A percentile compares a stretch with the other conserved stretches of the same genome.
Evolutionary conservation across 2,888 invertebrate species (phyloP).

Genomic region (Catotricha subobsoleta): DNA sequence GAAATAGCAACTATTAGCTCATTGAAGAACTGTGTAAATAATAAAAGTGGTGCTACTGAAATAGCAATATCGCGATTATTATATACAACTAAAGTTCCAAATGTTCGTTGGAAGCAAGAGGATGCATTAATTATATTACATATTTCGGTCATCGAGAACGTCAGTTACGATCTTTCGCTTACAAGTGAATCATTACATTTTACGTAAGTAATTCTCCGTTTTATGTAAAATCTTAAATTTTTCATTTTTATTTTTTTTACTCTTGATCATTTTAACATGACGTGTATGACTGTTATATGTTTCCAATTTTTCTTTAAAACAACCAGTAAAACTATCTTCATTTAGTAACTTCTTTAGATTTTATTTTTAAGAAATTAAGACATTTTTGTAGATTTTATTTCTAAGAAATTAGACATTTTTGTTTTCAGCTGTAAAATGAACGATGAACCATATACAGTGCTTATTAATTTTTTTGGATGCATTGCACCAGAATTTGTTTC

Average conservation of each 20-base stretch:
- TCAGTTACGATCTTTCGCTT: constrained; percentile 17
- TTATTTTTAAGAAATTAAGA: too few relatives aligned
- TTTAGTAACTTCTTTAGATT: too few relatives aligned
- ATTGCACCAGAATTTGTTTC: constrained; percentile 15
- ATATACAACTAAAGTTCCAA: constrained; percentile 15
- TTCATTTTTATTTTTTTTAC: too few relatives aligned
- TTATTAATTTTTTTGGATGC: constrained; percentile 15
- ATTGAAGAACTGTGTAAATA: too few relatives aligned
- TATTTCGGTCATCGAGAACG: constrained; percentile 17
- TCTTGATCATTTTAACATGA: too few relatives aligned
- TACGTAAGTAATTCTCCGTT: constrained; percentile 8
- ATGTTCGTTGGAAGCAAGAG: constrained; percentile 18
- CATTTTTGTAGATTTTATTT: too few relatives aligned
- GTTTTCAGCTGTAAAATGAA: constrained; percentile 11
- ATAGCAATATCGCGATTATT: too few relatives aligned
- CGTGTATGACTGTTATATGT: too few relatives aligned
- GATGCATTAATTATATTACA: constrained; percentile 17
- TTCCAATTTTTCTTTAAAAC: too few relatives aligned
- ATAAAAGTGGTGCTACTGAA: neutral
- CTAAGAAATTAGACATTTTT: too few relatives aligned
- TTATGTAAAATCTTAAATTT: neutral
- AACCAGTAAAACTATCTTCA: too few relatives aligned
- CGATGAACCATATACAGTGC: constrained; percentile 12
- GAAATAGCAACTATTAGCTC: too few relatives aligned
- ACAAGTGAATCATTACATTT: constrained; percentile 10